Evolutionary conservation across 2,888 invertebrate species (phyloP).

Genomic region (Trisateles emortualis): DNA sequence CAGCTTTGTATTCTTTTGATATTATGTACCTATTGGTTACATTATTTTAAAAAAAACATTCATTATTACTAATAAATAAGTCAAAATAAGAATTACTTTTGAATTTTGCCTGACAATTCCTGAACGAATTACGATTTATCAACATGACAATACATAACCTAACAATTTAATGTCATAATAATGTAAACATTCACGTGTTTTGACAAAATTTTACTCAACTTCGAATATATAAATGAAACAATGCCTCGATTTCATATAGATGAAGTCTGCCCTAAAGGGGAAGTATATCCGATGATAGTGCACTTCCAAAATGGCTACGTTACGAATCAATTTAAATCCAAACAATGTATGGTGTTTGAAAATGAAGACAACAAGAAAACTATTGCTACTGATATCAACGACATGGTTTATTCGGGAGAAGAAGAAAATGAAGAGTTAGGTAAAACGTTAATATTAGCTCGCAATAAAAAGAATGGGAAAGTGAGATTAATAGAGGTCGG

Average conservation of each 20-base stretch:
- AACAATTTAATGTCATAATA: not conserved
- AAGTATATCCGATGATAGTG: conserved; percentile 59
- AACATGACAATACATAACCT: no score
- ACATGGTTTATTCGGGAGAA: conserved; percentile 68
- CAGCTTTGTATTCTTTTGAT: no score
- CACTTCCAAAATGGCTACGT: conserved; percentile 76
- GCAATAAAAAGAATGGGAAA: conserved; percentile 72
- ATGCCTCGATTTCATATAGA: conserved; percentile 65
- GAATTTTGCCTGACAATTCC: no score
- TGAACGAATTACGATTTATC: no score
- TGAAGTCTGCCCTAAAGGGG: conserved; percentile 61
- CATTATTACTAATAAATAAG: no score
- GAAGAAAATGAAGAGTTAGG: conserved; percentile 63
- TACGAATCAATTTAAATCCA: conserved; percentile 56
- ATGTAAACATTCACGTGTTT: conserved; percentile 24
- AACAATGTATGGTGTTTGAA: conserved; percentile 56
- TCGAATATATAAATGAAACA: conserved; percentile 13
- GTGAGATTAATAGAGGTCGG: conserved; percentile 68
- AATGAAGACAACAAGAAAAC: conserved; percentile 58
- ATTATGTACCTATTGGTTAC: no score
- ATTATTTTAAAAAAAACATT: no score
- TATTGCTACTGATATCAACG: conserved; percentile 57
- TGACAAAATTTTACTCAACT: not conserved
- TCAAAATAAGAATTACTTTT: no score
- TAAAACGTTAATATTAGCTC: conserved; percentile 65